These are phyloP conservation scores for Torymus texanus DNA, from an alignment of 2,888 invertebrate species.

Conservation along the genomic window DNA sequence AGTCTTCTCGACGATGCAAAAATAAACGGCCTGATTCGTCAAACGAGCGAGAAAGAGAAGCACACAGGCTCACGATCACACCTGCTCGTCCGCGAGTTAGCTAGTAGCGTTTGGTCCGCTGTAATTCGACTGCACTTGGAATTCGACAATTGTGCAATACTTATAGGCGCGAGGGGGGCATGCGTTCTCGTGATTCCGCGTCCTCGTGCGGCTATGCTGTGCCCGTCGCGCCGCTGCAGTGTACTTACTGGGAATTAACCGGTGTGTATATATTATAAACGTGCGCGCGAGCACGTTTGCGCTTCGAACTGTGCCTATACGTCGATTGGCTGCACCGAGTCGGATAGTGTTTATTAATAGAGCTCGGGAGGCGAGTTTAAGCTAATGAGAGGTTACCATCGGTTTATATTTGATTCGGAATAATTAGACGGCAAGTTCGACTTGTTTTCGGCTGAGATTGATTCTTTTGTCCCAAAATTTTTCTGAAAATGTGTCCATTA, in stretches of 20 bases:
- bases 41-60: constrained; percentile 50
- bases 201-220: too few relatives aligned
- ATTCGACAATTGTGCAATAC: constrained; percentile 64
- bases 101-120: constrained; percentile 28
- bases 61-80: constrained; percentile 61
- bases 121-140: constrained; percentile 54
- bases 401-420: background rate
- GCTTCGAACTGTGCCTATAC: background rate
- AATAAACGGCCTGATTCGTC: constrained; percentile 67
- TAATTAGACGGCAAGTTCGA: background rate
- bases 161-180: background rate
- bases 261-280: background rate
- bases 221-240: constrained; percentile 6
- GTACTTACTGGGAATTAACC: constrained; percentile 16
- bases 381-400: background rate
- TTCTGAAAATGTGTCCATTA: too few relatives aligned
- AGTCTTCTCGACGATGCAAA: constrained; percentile 18
- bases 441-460: background rate
- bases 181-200: background rate
- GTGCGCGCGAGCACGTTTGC: background rate
- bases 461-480: background rate
- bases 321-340: background rate
- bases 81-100: constrained; percentile 56
- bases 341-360: constrained; percentile 16
- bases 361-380: background rate